These are phyloP conservation scores for Mastomys coucha DNA, from an alignment of 2,113 vertebrate genomes.

Conservation along the genomic window DNA sequence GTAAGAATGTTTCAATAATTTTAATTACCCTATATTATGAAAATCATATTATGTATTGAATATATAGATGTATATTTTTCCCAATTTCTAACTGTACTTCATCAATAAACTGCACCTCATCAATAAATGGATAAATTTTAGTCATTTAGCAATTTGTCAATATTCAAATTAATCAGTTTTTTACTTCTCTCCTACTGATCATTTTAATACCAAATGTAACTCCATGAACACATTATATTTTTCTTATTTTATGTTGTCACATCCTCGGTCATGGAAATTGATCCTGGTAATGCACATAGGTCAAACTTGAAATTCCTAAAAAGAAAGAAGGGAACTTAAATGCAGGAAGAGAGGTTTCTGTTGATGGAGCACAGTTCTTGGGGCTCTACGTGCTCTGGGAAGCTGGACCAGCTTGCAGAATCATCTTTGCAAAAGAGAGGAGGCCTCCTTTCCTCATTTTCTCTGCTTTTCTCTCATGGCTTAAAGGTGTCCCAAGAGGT, in stretches of 20 bases:
- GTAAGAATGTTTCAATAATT: background rate
- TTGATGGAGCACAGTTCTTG: background rate
- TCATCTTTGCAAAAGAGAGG: background rate
- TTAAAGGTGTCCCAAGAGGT: background rate
- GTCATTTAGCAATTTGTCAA: background rate
- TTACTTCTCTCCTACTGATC: background rate
- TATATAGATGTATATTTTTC: background rate
- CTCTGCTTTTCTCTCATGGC: rapidly evolving
- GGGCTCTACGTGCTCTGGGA: background rate
- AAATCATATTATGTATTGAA: background rate
- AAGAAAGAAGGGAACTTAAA: background rate
- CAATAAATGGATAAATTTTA: background rate
- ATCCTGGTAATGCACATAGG: background rate
- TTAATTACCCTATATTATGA: background rate
- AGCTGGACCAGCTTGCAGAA: background rate
- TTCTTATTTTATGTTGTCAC: background rate
- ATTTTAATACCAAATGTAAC: background rate
- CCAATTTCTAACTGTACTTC: background rate
- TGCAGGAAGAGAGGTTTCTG: background rate
- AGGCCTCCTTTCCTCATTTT: background rate
- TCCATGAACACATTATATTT: background rate
- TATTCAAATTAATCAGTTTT: background rate
- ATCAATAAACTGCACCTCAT: background rate
- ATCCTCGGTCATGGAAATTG: background rate
- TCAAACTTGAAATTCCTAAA: background rate